Percentiles rank a stretch among this genome's conserved stretches.
Conservation (phyloP, 2,888 invertebrate species). For the Lepidochitona cinerea region DNA sequence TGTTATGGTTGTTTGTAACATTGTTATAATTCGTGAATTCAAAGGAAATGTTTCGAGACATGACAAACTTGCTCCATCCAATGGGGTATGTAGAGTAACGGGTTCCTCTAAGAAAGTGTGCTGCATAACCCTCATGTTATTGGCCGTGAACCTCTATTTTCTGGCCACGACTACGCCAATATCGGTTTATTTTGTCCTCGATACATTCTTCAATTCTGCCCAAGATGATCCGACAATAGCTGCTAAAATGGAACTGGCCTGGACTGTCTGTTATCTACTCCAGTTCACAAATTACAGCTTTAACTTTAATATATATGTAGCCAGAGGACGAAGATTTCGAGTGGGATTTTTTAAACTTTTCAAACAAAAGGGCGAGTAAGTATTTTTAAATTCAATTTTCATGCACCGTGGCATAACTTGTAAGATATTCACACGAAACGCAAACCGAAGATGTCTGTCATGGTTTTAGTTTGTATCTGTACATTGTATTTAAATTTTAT, state of each 20-base stretch:
- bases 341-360: background rate
- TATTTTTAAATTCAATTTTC: too few species aligned
- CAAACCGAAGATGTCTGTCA: too few species aligned
- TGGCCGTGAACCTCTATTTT: slow-evolving; percentile 38
- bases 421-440: too few species aligned
- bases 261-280: slow-evolving; percentile 34
- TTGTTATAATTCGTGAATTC: slow-evolving; percentile 21
- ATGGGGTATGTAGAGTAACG: slow-evolving; percentile 24
- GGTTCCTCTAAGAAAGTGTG: background rate
- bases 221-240: background rate
- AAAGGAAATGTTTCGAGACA: slow-evolving; percentile 10
- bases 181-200: slow-evolving; percentile 40
- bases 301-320: slow-evolving; percentile 46
- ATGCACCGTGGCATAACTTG: too few species aligned
- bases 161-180: slow-evolving; percentile 39
- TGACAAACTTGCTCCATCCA: background rate
- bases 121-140: slow-evolving; percentile 40
- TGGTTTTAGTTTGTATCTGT: too few species aligned
- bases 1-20: slow-evolving; percentile 38
- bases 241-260: slow-evolving; percentile 30
- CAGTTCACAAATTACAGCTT: slow-evolving; percentile 39
- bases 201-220: slow-evolving; percentile 30
- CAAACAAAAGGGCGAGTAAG: background rate
- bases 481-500: too few species aligned
- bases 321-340: slow-evolving; percentile 7